phyloP scores from a whole-genome alignment of 2,888 invertebrate species.

The Eumacrocentrus americanus region DNA sequence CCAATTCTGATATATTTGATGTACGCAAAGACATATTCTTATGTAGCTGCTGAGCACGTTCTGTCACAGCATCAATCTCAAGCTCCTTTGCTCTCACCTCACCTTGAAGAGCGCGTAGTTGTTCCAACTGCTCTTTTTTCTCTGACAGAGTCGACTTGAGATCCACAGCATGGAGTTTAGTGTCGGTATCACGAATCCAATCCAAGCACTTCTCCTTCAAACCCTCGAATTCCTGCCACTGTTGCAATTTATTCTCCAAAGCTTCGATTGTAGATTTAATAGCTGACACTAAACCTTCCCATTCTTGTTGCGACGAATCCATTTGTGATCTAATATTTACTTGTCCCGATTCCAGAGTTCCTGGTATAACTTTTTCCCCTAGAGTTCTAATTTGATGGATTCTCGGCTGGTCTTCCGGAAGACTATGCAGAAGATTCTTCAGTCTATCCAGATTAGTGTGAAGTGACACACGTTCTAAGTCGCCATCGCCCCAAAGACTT shows the following conservation, averaged over 20 bases:
- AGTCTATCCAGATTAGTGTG: conserved; percentile 87
- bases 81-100: conserved; percentile 87
- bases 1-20: conserved; percentile 88
- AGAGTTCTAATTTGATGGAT: conserved; percentile 79
- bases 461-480: conserved; percentile 81
- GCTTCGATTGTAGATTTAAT: conserved; percentile 79
- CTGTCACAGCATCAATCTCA: conserved; percentile 91
- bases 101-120: conserved; percentile 80
- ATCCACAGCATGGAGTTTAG: conserved; percentile 85
- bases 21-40: conserved; percentile 76
- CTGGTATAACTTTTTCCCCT: conserved; percentile 90
- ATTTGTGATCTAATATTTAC: conserved; percentile 85
- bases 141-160: conserved; percentile 81
- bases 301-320: conserved; percentile 87
- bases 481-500: conserved; percentile 81
- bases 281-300: conserved; percentile 81
- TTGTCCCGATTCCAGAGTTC: conserved; percentile 83
- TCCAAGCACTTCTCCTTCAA: conserved; percentile 82
- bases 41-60: conserved; percentile 84
- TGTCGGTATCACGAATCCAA: conserved; percentile 90
- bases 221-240: conserved; percentile 91
- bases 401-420: conserved; percentile 86
- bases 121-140: conserved; percentile 84
- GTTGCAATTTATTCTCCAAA: conserved; percentile 82
- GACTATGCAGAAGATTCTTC: conserved; percentile 74